A percentile compares a stretch with the other conserved stretches of the same genome.
These are phyloP conservation scores for Notolabrus celidotus DNA, from an alignment of 2,797 vertebrate species.

Conservation along the genomic window DNA sequence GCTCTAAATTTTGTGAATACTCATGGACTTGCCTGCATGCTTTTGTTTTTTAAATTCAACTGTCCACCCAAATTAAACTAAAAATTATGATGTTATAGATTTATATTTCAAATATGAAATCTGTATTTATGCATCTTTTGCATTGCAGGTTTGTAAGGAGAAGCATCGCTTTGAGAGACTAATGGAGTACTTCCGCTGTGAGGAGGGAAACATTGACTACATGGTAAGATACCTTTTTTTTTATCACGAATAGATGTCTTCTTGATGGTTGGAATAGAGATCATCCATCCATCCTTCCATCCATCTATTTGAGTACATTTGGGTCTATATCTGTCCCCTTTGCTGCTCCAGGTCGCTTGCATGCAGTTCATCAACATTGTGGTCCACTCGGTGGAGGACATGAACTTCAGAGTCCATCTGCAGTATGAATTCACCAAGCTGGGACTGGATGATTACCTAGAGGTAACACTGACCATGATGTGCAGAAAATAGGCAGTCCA, in stretches of 20 bases:
- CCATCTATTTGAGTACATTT: not conserved
- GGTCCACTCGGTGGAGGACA: constrained; percentile 97
- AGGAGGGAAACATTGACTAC: constrained; percentile 98
- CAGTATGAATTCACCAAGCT: constrained; percentile 97
- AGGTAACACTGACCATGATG: constrained; percentile 82
- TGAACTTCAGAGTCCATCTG: constrained; percentile 97
- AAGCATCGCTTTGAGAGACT: constrained; percentile 97
- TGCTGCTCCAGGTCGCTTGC: constrained; percentile 89
- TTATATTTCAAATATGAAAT: not conserved
- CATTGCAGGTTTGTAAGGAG: constrained; percentile 94
- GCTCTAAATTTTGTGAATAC: not conserved
- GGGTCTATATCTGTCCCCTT: constrained; percentile 8
- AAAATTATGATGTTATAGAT: not conserved
- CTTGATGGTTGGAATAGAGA: not conserved
- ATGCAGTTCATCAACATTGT: constrained; percentile 99
- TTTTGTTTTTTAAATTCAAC: not conserved
- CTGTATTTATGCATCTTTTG: constrained; percentile 12
- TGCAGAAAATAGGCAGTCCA: not conserved
- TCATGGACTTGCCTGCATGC: not conserved
- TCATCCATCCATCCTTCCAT: not conserved
- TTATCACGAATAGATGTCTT: not conserved
- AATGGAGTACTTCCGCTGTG: constrained; percentile 96
- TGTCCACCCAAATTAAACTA: not conserved
- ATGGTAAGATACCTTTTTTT: constrained; percentile 84
- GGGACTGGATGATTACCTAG: constrained; percentile 94